Percentiles rank a stretch among this genome's conserved stretches.
phyloP scores from a whole-genome alignment of 2,113 vertebrate genomes.

The Alligator sinensis region DNA sequence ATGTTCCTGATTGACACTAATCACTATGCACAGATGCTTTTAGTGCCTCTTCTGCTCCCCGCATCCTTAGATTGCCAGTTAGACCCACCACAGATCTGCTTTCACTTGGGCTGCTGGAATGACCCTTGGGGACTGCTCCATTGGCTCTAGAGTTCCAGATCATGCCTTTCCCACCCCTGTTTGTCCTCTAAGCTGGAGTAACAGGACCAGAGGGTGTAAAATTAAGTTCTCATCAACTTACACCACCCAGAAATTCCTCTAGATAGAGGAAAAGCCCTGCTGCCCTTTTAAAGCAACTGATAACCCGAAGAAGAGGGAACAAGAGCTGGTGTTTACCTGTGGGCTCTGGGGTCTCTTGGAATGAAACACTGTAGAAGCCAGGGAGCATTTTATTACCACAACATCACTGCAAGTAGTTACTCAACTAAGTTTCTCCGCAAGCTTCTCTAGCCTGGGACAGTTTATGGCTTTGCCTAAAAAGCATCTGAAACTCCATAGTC shows the following conservation, averaged over 20 bases:
- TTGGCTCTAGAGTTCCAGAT: neutral
- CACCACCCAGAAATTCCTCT: neutral
- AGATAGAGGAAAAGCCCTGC: neutral
- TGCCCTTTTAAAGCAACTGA: accelerated
- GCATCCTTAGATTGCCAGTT: neutral
- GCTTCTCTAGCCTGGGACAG: accelerated
- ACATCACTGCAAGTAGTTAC: accelerated
- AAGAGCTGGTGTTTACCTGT: neutral
- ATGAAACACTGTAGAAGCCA: accelerated
- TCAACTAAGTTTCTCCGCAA: neutral
- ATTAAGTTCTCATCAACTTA: too few species aligned
- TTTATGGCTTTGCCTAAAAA: slow-evolving; percentile 32
- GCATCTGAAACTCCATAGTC: slow-evolving; percentile 49
- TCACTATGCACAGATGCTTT: neutral
- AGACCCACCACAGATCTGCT: neutral
- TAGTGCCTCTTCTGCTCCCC: neutral
- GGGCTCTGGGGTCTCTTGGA: neutral
- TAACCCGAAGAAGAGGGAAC: accelerated
- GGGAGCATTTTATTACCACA: neutral
- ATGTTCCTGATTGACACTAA: neutral
- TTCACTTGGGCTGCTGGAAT: neutral
- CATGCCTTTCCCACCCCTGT: too few species aligned
- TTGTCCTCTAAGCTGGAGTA: too few species aligned
- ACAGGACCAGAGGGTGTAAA: neutral
- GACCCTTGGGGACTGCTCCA: neutral